A percentile compares a stretch with the other conserved stretches of the same genome.
Conservation (phyloP, 2,113 vertebrate genomes). For the Prietella phreatophila region DNA sequence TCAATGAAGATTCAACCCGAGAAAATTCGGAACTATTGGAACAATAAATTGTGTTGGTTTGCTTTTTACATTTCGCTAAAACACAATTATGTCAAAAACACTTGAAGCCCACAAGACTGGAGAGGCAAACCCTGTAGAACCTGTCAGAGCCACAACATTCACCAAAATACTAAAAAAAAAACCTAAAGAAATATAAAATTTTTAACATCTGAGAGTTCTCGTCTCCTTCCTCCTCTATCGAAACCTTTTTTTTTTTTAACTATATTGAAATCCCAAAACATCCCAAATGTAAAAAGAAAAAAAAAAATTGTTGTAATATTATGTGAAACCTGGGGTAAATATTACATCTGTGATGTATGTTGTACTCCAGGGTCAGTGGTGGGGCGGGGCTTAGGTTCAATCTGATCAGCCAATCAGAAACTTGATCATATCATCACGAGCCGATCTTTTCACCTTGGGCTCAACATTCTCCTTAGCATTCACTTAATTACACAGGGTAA, state of each 20-base stretch:
- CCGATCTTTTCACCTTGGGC: neutral
- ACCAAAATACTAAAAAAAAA: too few species aligned
- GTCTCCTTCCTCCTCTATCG: neutral
- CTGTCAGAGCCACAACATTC: neutral
- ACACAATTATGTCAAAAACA: neutral
- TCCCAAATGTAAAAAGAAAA: too few species aligned
- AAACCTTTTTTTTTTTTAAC: neutral
- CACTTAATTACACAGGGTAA: neutral
- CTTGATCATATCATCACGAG: neutral
- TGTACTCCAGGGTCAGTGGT: neutral
- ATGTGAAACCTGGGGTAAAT: neutral
- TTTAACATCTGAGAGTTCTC: neutral
- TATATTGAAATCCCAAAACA: neutral
- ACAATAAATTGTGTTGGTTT: neutral
- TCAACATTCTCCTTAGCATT: neutral
- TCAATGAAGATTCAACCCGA: neutral
- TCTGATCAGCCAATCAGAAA: constrained; percentile 2
- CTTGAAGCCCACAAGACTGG: too few species aligned
- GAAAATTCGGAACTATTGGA: neutral
- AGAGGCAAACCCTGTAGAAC: neutral
- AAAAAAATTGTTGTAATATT: neutral
- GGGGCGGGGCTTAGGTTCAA: neutral
- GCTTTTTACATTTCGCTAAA: neutral
- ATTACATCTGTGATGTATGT: neutral
- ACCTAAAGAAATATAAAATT: neutral